phyloP scores from a whole-genome alignment of 2,888 invertebrate genomes.

The Dasypogon diadema region DNA sequence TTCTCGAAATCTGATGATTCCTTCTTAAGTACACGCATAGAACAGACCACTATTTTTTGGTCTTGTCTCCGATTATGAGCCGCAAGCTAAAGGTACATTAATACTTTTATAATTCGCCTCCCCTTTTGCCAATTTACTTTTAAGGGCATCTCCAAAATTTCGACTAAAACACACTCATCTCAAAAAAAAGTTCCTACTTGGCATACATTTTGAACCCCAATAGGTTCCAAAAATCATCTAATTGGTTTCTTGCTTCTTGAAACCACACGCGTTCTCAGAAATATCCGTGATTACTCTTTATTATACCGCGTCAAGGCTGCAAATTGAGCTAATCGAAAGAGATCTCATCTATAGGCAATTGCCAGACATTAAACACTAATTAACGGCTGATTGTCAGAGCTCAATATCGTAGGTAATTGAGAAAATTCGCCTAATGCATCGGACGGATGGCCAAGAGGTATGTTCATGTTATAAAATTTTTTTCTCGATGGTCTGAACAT shows the following conservation, averaged over 20 bases:
- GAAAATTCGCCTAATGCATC: slow-evolving; percentile 8
- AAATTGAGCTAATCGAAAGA: background rate
- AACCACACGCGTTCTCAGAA: background rate
- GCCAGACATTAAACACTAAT: slow-evolving; percentile 10
- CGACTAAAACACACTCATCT: too few species aligned
- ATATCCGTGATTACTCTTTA: background rate
- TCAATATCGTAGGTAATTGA: slow-evolving; percentile 24
- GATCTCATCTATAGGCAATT: background rate
- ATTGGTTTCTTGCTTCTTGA: slow-evolving; percentile 3
- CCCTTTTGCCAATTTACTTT: too few species aligned
- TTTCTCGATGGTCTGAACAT: background rate
- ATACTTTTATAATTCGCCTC: too few species aligned
- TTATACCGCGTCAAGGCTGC: slow-evolving; percentile 25
- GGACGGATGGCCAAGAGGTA: slow-evolving; percentile 11
- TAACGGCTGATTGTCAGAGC: slow-evolving; percentile 28
- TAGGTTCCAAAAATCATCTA: background rate
- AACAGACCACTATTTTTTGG: too few species aligned
- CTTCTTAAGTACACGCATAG: too few species aligned
- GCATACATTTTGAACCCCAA: too few species aligned
- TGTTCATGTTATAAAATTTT: too few species aligned
- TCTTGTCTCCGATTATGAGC: too few species aligned
- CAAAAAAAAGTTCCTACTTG: too few species aligned
- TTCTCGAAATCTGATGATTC: too few species aligned
- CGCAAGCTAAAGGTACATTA: too few species aligned
- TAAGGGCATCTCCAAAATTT: too few species aligned